Base-by-base conservation (phyloP, 2,888 invertebrate genomes). In the Steinernema carpocapsae region DNA sequence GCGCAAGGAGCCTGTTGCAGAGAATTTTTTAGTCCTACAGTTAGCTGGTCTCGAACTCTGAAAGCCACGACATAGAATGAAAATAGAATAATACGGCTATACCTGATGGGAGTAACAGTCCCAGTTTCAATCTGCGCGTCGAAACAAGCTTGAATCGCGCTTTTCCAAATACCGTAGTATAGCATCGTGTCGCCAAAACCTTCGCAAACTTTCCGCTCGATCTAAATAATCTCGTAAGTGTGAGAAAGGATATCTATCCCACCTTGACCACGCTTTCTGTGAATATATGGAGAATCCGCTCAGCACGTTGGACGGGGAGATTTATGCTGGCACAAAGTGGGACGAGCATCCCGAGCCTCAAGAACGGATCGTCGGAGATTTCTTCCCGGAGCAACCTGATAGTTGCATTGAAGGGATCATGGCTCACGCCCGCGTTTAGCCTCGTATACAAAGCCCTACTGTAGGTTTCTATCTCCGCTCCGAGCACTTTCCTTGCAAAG, bases 1-100 rank as follows among this genome's bases (percentile, higher is more conserved):
- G 56, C 56, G 22, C 56, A 56, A 14, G 56, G 56, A 19, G 22
- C 56, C 26, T 56, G 56, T 56, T 56, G 56, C 4, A 56, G 26
- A 2, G 56, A 22, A 14, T 56, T 56, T 26, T 56, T 56, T 4
- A 56, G 24, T 6, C 24, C 56, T 2, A 22, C 14, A 4, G 56
- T 24, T 22, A 56, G 56, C 22, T 56, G 56, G 22, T 56, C 56
- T 26, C 56, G 22, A 19, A 56, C 22, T 26, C 56, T 56, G 56
- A 56, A 56, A 48, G 14, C 4, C 14, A 26, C 26, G 4, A 24
- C 1, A 12, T 12, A 26, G 22, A 4, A 3, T 4, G 4, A 24
- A 6, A n/a, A 51, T 19, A n/a, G 17, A 19, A 51, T 12, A 6
- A 51, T 10, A 6, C 14, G 6, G 7, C 19, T 6, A 51, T 56